Evolutionary conservation across 2,797 vertebrate species (phyloP).

Genomic region (Astyanax mexicanus): DNA sequence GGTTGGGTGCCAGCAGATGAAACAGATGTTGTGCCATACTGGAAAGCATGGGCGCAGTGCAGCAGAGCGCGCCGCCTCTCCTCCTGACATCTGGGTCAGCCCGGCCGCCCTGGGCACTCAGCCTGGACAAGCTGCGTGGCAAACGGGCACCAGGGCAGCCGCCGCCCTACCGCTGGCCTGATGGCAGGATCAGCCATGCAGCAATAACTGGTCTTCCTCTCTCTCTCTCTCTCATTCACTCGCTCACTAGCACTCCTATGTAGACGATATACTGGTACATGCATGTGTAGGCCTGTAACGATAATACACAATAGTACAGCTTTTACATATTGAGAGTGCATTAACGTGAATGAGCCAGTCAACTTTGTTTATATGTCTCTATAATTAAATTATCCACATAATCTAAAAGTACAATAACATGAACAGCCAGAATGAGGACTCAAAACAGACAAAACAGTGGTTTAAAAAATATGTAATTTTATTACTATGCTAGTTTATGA

Average conservation of each 20-base stretch:
- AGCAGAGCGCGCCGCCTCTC: slow-evolving; percentile 85
- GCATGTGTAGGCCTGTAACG: slow-evolving; percentile 67
- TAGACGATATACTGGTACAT: too few relatives aligned
- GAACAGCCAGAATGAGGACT: too few relatives aligned
- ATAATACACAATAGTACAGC: slow-evolving; percentile 34
- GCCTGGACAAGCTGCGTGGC: slow-evolving; percentile 91
- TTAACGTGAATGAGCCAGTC: too few relatives aligned
- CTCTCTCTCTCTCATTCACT: slow-evolving; percentile 86
- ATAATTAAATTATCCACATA: too few relatives aligned
- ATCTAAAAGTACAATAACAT: too few relatives aligned
- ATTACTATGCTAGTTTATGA: too few relatives aligned
- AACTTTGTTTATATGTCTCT: too few relatives aligned
- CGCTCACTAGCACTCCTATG: too few relatives aligned
- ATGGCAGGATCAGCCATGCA: slow-evolving; percentile 89
- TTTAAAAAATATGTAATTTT: too few relatives aligned
- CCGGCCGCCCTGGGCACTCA: slow-evolving; percentile 88
- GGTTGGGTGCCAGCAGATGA: slow-evolving; percentile 92
- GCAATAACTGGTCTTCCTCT: slow-evolving; percentile 85
- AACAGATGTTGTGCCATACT: slow-evolving; percentile 97
- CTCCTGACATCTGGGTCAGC: slow-evolving; percentile 97
- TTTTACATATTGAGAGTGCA: too few relatives aligned
- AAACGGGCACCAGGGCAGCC: slow-evolving; percentile 74
- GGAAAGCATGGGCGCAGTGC: slow-evolving; percentile 89
- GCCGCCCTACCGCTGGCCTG: slow-evolving; percentile 89
- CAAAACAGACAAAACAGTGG: too few relatives aligned